Evolutionary conservation across 2,797 vertebrate species (phyloP).

Genomic region (Urosaurus nigricauda): DNA sequence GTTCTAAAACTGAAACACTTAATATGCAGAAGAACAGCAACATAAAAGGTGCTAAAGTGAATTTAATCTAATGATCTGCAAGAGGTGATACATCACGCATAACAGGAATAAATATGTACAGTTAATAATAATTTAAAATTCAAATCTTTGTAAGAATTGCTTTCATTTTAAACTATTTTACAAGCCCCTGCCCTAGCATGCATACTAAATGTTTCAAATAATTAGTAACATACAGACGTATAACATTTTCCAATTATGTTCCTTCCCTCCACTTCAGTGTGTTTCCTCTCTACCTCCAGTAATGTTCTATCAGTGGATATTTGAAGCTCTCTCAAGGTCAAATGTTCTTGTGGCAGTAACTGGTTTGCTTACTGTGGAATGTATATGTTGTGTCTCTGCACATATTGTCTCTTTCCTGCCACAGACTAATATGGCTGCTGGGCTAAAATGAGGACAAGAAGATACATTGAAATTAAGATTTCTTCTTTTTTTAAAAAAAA

Average conservation of each 20-base stretch:
- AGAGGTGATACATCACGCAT: too few relatives aligned
- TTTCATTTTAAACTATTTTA: background rate
- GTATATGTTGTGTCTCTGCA: background rate
- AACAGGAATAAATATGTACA: background rate
- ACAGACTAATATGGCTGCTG: background rate
- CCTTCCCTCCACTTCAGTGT: background rate
- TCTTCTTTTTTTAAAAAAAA: background rate
- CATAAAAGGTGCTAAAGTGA: slow-evolving; percentile 13
- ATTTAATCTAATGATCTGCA: slow-evolving; percentile 1
- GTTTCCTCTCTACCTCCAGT: background rate
- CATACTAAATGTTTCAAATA: background rate
- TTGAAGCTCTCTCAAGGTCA: background rate
- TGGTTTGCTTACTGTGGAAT: background rate
- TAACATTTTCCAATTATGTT: background rate
- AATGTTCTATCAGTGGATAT: background rate
- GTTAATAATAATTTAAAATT: slow-evolving; percentile 30
- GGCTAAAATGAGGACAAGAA: background rate
- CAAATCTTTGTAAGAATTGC: slow-evolving; percentile 34
- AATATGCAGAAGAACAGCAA: background rate
- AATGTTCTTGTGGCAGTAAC: background rate
- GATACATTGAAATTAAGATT: background rate
- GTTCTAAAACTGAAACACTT: slow-evolving; percentile 9
- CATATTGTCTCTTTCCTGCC: background rate
- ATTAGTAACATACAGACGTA: background rate
- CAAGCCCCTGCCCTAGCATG: background rate